Percentiles rank a stretch among this genome's conserved stretches.
Evolutionary conservation across 2,888 invertebrate genomes (phyloP).

Genomic region (Drosophila hamatofila): DNA sequence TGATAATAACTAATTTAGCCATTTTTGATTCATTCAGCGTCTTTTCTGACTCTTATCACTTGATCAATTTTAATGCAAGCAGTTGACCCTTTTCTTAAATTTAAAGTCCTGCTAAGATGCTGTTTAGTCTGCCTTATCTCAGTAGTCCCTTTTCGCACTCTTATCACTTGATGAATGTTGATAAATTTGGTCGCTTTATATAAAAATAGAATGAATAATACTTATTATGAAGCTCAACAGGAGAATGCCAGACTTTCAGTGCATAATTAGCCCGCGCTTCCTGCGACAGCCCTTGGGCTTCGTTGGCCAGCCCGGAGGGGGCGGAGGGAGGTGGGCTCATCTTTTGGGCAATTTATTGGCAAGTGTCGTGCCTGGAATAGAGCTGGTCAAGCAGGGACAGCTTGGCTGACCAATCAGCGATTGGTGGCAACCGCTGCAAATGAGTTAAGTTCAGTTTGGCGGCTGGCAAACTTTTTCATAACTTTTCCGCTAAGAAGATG

Average conservation of each 20-base stretch:
- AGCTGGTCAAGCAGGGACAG: conserved; percentile 5
- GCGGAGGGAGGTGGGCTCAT: neutral
- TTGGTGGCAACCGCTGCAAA: conserved; percentile 67
- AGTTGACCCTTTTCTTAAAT: neutral
- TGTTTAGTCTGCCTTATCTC: neutral
- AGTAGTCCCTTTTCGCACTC: neutral
- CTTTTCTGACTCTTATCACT: too few relatives aligned
- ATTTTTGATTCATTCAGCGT: too few relatives aligned
- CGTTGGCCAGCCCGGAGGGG: neutral
- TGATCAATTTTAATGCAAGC: too few relatives aligned
- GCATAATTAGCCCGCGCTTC: conserved; percentile 22
- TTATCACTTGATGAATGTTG: conserved; percentile 3
- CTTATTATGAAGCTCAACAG: conserved; percentile 5
- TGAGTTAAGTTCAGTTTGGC: conserved; percentile 75
- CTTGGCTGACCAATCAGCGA: conserved; percentile 55
- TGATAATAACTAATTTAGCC: too few relatives aligned
- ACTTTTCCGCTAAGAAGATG: conserved; percentile 55
- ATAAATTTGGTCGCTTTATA: neutral
- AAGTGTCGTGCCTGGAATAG: conserved; percentile 15
- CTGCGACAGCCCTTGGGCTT: neutral
- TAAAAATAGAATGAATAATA: neutral
- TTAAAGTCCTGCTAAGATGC: neutral
- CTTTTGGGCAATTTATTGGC: conserved; percentile 16
- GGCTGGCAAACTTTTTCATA: conserved; percentile 69
- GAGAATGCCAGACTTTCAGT: neutral